A percentile compares a stretch with the other conserved stretches of the same genome.
Conservation (phyloP, 2,113 vertebrate genomes). For the Phyllopteryx taeniolatus region DNA sequence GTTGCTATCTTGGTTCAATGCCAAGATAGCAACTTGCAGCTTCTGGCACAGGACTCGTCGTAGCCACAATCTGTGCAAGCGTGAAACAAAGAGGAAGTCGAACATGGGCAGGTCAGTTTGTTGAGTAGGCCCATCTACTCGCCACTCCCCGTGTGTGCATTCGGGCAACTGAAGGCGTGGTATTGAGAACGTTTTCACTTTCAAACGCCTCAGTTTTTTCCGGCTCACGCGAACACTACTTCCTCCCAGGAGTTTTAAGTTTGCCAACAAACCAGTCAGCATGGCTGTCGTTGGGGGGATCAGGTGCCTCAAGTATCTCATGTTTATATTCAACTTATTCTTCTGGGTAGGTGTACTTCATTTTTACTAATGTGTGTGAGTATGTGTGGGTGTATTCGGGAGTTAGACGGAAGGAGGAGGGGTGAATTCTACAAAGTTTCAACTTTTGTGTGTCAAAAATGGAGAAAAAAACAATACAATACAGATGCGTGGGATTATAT, state of each 20-base stretch:
- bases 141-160: constrained; percentile 32
- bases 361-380: constrained; percentile 6
- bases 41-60: not conserved
- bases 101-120: constrained; percentile 5
- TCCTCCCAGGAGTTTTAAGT: not conserved
- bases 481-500: not conserved
- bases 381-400: not conserved
- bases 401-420: not conserved
- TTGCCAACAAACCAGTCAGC: constrained; percentile 12
- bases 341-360: constrained; percentile 70
- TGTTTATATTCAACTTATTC: constrained; percentile 68
- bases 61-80: not conserved
- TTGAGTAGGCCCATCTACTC: not conserved
- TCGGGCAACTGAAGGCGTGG: constrained; percentile 44
- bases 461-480: not conserved
- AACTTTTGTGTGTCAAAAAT: not conserved
- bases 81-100: constrained; percentile 4
- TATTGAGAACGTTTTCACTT: not conserved
- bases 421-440: not conserved
- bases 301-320: constrained; percentile 69
- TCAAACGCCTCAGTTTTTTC: not conserved
- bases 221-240: constrained; percentile 4
- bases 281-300: constrained; percentile 63
- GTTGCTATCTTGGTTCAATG: not conserved
- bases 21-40: not conserved